Percentiles rank a stretch among this genome's conserved stretches.
Conservation (phyloP, 1,140 invertebrate genomes). For the Calephelis nemesis region DNA sequence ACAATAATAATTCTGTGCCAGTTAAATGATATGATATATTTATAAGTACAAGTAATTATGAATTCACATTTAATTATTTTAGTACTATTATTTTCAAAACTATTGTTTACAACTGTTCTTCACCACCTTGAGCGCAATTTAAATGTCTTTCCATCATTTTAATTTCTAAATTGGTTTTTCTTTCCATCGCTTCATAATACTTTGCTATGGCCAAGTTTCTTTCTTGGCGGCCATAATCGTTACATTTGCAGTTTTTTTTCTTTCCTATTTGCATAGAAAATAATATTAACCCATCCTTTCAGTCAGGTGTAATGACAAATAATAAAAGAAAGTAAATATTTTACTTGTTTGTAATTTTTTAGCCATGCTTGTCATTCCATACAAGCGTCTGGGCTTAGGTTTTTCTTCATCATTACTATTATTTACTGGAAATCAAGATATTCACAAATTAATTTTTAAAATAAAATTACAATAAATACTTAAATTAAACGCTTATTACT, state of each 20-base stretch:
- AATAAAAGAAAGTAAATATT: neutral
- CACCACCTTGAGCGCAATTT: too few relatives aligned
- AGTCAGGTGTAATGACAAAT: neutral
- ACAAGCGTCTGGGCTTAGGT: neutral
- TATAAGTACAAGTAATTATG: too few relatives aligned
- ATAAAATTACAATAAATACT: neutral
- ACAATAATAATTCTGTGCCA: too few relatives aligned
- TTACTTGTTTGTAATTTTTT: neutral
- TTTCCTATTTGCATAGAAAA: neutral
- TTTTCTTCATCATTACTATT: conserved; percentile 1
- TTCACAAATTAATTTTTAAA: neutral
- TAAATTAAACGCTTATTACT: too few relatives aligned
- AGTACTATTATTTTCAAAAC: too few relatives aligned
- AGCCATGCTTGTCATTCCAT: neutral
- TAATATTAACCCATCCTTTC: neutral
- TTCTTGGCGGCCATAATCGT: neutral
- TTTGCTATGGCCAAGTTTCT: conserved; percentile 21
- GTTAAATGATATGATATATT: too few relatives aligned
- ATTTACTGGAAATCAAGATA: neutral
- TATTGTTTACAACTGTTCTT: too few relatives aligned
- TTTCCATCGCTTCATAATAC: too few relatives aligned
- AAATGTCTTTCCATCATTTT: neutral
- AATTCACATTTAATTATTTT: too few relatives aligned
- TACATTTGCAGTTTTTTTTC: neutral
- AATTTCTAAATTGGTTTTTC: too few relatives aligned